phyloP scores from a whole-genome alignment of 2,113 vertebrate species.

The Jaculus jaculus region DNA sequence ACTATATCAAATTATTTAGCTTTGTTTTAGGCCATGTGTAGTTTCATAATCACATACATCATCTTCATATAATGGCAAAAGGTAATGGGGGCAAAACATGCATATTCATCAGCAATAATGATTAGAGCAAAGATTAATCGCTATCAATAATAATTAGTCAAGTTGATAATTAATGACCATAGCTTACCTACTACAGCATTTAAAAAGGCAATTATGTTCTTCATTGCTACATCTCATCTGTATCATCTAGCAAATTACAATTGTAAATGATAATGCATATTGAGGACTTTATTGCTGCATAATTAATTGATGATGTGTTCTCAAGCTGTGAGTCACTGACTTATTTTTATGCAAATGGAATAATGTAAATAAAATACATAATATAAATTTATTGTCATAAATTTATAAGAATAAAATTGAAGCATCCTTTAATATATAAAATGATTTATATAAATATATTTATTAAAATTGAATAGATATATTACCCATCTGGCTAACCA shows the following conservation, averaged over 20 bases:
- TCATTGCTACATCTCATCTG: conserved; percentile 50
- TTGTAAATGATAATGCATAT: conserved; percentile 66
- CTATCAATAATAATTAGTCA: conserved; percentile 78
- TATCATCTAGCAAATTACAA: conserved; percentile 67
- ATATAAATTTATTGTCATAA: conserved; percentile 56
- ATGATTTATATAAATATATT: conserved; percentile 15
- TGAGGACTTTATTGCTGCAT: conserved; percentile 47
- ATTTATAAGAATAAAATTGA: conserved; percentile 53
- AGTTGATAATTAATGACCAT: conserved; percentile 73
- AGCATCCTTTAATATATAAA: neutral
- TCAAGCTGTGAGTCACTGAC: conserved; percentile 45
- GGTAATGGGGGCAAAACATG: conserved; percentile 47
- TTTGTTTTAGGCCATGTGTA: conserved; percentile 50
- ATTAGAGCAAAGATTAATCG: conserved; percentile 79
- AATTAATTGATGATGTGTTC: conserved; percentile 67
- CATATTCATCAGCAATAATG: conserved; percentile 77
- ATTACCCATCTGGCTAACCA: neutral
- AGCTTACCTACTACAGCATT: conserved; percentile 58
- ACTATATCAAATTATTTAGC: conserved; percentile 4
- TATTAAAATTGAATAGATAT: conserved; percentile 42
- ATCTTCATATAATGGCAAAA: conserved; percentile 61
- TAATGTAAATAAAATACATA: conserved; percentile 58
- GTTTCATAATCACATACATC: conserved; percentile 56
- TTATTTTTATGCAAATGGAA: conserved; percentile 35
- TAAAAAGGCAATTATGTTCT: conserved; percentile 75